Base-by-base conservation (phyloP, 2,113 vertebrate species). In the Hippopotamus amphibius region DNA sequence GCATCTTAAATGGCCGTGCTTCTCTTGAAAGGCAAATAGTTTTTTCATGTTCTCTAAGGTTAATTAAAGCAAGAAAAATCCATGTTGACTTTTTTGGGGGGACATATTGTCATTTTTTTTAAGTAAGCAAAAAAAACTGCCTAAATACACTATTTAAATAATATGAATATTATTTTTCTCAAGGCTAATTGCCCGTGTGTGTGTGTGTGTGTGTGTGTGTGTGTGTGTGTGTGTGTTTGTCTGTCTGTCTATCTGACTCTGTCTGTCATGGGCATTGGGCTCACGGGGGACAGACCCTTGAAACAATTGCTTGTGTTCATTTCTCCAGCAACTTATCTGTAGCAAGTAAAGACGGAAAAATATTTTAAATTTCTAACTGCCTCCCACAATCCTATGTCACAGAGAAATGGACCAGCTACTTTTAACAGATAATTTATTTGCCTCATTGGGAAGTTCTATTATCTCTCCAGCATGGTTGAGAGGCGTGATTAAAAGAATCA, bases 41-140 rank as follows among this genome's bases (percentile, higher is more conserved):
- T 66, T 8, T 0, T 86, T 96, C 57, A 41, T 48, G 82, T 97
- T 97, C 80, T 15, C 90, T 26, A 95, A 96, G 11, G 24, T 96
- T 96, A 96, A 96, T 93, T 98, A 97, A 98, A 96, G 92, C 69
- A 92, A 79, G 63, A 92, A 94, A 94, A 98, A 96, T 46, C 53
- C 37, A 0, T 21, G 77, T 89, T 97, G 97, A 90, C 81, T 82
- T 81, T 90, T 91, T 97, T 82, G 24, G 55, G 63, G 66, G 72
- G 85, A 90, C 66, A 22, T 55, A 55, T 21, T 57, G 92, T 96
- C 96, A 94, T 94, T 85, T 86, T 96, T 97, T 92, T 74, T 66
- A 92, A 88, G 84, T 88, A 84, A 93, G 33, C 21, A 68, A 63
- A 95, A 88, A 96, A 98, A 97, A 76, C 4, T 83, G 94, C 53